Evolutionary conservation across 2,113 vertebrate genomes (phyloP).

Genomic region (Deroptyus accipitrinus): DNA sequence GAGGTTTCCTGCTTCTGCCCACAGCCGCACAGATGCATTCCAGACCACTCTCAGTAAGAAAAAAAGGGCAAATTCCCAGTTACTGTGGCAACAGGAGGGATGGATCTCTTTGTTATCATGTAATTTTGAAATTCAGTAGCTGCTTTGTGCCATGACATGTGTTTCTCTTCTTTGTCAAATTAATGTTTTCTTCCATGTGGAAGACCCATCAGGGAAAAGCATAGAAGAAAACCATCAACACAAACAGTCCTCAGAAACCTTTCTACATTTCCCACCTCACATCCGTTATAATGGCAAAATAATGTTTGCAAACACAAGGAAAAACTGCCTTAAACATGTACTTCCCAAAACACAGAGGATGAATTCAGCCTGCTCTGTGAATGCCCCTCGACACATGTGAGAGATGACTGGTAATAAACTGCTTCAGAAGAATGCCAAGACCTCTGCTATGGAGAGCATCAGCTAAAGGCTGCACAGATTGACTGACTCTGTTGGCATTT

Average conservation of each 20-base stretch:
- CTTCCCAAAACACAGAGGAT: not conserved
- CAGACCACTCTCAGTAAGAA: not conserved
- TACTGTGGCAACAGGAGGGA: not conserved
- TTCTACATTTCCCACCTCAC: constrained; percentile 12
- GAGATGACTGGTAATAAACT: accelerated
- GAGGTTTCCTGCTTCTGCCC: constrained; percentile 17
- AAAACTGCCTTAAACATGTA: not conserved
- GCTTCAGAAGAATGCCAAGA: not conserved
- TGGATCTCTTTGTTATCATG: not conserved
- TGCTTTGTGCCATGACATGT: not conserved
- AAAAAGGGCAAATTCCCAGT: not conserved
- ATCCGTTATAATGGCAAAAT: not conserved
- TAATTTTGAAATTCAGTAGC: constrained; percentile 8
- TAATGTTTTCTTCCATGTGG: not conserved
- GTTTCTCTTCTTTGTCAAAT: constrained; percentile 15
- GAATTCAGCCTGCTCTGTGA: not conserved
- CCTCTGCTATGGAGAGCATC: not conserved
- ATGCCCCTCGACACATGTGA: not conserved
- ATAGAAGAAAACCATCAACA: not conserved
- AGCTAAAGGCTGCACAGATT: not conserved
- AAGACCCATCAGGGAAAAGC: not conserved
- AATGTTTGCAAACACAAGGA: constrained; percentile 6
- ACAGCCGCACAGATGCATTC: not conserved
- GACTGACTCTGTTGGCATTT: not conserved
- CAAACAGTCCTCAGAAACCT: not conserved